Conservation (phyloP, 2,113 vertebrate species). For the Toxostoma redivivum region DNA sequence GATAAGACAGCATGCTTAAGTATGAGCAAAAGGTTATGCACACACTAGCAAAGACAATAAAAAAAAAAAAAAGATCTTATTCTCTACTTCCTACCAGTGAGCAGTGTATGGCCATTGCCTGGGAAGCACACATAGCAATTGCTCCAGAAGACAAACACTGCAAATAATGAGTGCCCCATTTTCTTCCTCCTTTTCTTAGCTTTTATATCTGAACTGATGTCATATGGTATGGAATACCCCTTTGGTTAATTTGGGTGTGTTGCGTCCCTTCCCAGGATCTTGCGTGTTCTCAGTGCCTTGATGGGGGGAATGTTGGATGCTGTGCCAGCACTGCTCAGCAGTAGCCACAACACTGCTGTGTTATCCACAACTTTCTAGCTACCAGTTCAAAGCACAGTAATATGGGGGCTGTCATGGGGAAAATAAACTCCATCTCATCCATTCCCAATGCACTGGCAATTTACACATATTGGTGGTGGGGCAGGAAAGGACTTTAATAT, state of each 20-base stretch:
- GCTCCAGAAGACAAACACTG: background rate
- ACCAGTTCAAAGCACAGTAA: background rate
- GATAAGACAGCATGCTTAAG: background rate
- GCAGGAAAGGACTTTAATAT: background rate
- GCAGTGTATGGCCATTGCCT: accelerated
- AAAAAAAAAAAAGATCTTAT: background rate
- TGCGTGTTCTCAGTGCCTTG: background rate
- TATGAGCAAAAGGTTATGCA: background rate
- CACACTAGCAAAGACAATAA: background rate
- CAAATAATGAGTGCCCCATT: background rate
- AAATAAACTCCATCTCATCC: background rate
- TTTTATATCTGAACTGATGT: background rate
- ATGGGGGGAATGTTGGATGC: too few relatives aligned
- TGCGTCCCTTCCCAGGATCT: background rate
- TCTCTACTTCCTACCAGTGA: background rate
- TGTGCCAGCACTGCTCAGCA: background rate
- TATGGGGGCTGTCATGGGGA: background rate
- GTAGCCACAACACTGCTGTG: background rate
- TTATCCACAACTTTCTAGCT: background rate
- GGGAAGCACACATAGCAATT: background rate
- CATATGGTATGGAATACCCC: background rate
- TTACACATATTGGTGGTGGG: background rate
- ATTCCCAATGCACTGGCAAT: background rate
- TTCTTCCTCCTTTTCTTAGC: background rate
- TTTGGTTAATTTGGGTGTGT: background rate